Evolutionary conservation across 2,797 vertebrate genomes (phyloP), one percentile per base, ranked within the genome.

Genomic region (Ctenochaetus hawaiiensis): DNA sequence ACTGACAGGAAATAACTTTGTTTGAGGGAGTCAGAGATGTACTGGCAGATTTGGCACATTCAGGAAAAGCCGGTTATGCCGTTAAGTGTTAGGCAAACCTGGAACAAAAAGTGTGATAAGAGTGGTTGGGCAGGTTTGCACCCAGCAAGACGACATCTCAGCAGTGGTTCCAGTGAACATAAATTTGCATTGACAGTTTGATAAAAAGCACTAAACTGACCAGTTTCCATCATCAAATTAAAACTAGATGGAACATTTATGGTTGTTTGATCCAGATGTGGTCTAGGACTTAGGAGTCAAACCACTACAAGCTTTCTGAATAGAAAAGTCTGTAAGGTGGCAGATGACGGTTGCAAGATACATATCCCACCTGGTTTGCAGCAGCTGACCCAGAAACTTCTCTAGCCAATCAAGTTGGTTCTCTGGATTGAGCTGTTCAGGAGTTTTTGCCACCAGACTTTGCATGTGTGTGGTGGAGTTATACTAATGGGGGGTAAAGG

Each of bases 31-130:
- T n/a, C 45, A 47, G 22, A 67, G 41, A 49, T n/a, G 23, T 10
- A 9, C 7, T 16, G 45, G 45, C 44, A 48, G 37, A 66, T 53
- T 53, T 72, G 23, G 18, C 60, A 48, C 56, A 22, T 63, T 80
- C 60, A 68, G 58, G 60, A 77, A 86, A 77, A 80, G 45, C 77
- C 66, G 45, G 51, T 72, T 76, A 65, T 67, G 44, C 37, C 14
- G 44, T 52, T 60, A 58, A 54, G 10, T 74, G 62, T 78, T 80
- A 47, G 12, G 60, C 51, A 53, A 58, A 75, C 72, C 56, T 49
- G 26, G 22, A 60, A 51, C 26, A 41, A 57, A 67, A 77, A 41
- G 68, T 54, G 16, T 10, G 45, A 56, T 37, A n/a, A 34, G 8
- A 70, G 30, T 61, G 52, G 53, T 45, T 61, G 52, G 48, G 30